A percentile compares a stretch with the other conserved stretches of the same genome.
phyloP scores from a whole-genome alignment of 2,113 vertebrate genomes.

The Cathartes aura region DNA sequence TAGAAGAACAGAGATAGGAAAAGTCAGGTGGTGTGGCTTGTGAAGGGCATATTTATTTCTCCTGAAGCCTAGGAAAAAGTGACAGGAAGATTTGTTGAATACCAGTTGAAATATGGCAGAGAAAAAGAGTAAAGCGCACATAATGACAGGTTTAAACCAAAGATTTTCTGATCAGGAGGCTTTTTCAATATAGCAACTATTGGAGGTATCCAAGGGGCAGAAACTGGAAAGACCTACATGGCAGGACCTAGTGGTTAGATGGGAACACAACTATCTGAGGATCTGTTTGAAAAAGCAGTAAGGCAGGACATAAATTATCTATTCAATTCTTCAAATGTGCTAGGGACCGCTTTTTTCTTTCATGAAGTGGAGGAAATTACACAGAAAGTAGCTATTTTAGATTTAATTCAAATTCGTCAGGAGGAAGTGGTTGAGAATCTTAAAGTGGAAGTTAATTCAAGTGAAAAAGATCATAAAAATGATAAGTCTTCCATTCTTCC shows the following conservation, averaged over 20 bases:
- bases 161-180: neutral
- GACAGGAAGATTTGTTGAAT: neutral
- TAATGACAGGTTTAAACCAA: neutral
- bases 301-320: neutral
- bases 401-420: conserved; percentile 18
- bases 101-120: neutral
- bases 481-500: conserved; percentile 27
- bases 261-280: neutral
- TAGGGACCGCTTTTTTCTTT: neutral
- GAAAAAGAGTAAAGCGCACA: neutral
- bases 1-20: neutral
- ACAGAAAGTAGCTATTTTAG: conserved; percentile 14
- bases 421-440: conserved; percentile 38
- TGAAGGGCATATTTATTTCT: neutral
- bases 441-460: conserved; percentile 57
- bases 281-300: neutral
- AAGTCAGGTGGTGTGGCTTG: neutral
- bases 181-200: neutral
- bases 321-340: neutral
- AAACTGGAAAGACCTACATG: neutral
- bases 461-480: conserved; percentile 55
- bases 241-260: neutral
- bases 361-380: conserved; percentile 24
- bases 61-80: neutral
- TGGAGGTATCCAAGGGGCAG: neutral